Base-by-base conservation (phyloP, 2,888 invertebrate genomes). In the Acleris emargana region DNA sequence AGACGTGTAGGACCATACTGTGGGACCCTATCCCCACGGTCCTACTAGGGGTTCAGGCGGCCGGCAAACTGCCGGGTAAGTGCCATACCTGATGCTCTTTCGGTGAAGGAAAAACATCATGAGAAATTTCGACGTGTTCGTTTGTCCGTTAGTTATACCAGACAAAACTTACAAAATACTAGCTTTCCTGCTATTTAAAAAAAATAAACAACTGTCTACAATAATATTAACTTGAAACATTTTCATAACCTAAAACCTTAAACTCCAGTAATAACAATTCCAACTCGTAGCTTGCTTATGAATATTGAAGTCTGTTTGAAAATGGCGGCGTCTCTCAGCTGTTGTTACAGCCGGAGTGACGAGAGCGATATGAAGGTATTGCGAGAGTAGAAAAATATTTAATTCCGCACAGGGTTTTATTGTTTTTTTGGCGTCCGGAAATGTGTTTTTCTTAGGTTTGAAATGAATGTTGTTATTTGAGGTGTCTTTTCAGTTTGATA, bases 301-400 rank as follows among this genome's bases (percentile, higher is more conserved):
- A 83, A 85, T 84, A 85, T 86, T 84, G 78, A 85, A 82, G 72
- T 77, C 71, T 72, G 73, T 79, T 79, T 76, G 72, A 71, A 72
- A 83, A 85, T 83, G 76, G 79, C 80, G 77, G 72, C 81, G 83
- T 80, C 81, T 78, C 77, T 77, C 70, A 69, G 75, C 78, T 79
- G 79, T 81, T 83, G 84, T 83, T 82, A 80, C 73, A 73, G 69
- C 69, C 76, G 71, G 45, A 22, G n/a, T 20, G 42, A 42, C 20
- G 54, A 17, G 18, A 2, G 54, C 32, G 18, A n/a, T 42, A 16
- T 38, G 20, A 42, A 49, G 49, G 9, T 17, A 49, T 45, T 18
- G 20, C 22, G 20, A 16, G 16, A 54, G 54, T 38, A 53, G 38
- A 20, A 54, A 54, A 42, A 52, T 52, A 52, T 52, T 54, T 42